Conservation (phyloP, 2,797 vertebrate genomes). For the Pitangus sulphuratus region DNA sequence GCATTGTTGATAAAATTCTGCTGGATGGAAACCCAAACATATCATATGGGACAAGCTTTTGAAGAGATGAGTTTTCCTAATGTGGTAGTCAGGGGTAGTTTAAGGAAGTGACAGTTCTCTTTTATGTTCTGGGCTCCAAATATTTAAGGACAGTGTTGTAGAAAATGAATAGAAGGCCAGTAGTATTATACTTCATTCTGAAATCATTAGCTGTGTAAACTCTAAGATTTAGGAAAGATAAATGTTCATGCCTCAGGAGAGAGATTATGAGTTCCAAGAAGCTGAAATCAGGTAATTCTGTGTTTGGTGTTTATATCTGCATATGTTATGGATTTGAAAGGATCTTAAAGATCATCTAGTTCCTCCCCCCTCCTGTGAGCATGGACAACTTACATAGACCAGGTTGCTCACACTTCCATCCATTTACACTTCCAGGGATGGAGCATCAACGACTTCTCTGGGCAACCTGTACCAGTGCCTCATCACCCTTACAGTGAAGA, state of each 20-base stretch:
- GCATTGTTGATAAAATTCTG: background rate
- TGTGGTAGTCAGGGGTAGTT: background rate
- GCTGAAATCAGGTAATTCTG: background rate
- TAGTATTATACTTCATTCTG: background rate
- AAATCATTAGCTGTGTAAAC: background rate
- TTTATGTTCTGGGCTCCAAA: background rate
- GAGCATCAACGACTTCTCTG: too few species aligned
- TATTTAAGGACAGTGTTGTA: background rate
- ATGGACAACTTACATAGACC: background rate
- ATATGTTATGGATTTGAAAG: background rate
- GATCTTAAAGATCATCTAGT: background rate
- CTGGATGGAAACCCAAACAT: background rate
- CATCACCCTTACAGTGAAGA: background rate
- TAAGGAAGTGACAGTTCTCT: background rate
- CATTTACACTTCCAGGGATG: background rate
- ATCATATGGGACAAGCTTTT: background rate
- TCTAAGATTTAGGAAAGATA: background rate
- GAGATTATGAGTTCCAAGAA: background rate
- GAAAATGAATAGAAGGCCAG: background rate
- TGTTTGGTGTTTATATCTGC: background rate
- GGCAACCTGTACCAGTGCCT: background rate
- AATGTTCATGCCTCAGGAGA: background rate
- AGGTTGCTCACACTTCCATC: background rate
- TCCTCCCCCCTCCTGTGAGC: background rate
- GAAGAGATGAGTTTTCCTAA: background rate